Conservation (phyloP, 2,888 invertebrate genomes). For the Leptarthrus brevirostris region DNA sequence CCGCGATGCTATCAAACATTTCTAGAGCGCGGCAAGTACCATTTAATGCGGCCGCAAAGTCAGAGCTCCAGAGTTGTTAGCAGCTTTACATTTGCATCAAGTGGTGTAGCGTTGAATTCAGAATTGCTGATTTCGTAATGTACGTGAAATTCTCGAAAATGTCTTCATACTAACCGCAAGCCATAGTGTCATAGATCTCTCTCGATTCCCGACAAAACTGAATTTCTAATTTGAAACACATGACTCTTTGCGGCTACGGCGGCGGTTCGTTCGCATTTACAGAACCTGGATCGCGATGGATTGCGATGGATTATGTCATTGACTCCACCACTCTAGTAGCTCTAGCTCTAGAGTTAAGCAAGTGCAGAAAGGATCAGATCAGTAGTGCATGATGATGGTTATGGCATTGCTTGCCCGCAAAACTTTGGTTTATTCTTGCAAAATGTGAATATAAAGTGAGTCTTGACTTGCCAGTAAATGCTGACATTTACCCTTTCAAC, state of each 20-base stretch:
- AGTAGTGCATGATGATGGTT: conserved; percentile 24
- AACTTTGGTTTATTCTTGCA: not conserved
- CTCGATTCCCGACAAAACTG: conserved; percentile 40
- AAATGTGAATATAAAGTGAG: not conserved
- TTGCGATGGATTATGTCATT: conserved; percentile 15
- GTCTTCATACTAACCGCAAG: conserved; percentile 32
- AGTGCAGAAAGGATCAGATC: conserved; percentile 39
- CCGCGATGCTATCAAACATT: conserved; percentile 40
- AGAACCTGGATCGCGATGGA: not conserved
- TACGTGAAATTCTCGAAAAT: conserved; percentile 37
- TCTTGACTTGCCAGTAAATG: conserved; percentile 13
- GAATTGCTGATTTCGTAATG: conserved; percentile 33
- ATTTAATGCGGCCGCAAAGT: not conserved
- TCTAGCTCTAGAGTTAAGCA: not conserved
- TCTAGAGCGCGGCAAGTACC: conserved; percentile 9
- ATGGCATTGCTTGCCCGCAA: not conserved
- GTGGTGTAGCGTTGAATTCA: conserved; percentile 5
- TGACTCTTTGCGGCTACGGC: not conserved
- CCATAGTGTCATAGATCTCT: conserved; percentile 36
- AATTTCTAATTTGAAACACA: conserved; percentile 38
- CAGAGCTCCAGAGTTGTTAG: not conserved
- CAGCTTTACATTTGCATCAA: conserved; percentile 12
- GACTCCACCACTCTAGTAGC: too few relatives aligned
- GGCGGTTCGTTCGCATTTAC: too few relatives aligned
- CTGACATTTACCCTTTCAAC: conserved; percentile 16